A percentile compares a stretch with the other conserved stretches of the same genome.
Evolutionary conservation across 2,888 invertebrate species (phyloP).

Genomic region (Plebejus melissa): DNA sequence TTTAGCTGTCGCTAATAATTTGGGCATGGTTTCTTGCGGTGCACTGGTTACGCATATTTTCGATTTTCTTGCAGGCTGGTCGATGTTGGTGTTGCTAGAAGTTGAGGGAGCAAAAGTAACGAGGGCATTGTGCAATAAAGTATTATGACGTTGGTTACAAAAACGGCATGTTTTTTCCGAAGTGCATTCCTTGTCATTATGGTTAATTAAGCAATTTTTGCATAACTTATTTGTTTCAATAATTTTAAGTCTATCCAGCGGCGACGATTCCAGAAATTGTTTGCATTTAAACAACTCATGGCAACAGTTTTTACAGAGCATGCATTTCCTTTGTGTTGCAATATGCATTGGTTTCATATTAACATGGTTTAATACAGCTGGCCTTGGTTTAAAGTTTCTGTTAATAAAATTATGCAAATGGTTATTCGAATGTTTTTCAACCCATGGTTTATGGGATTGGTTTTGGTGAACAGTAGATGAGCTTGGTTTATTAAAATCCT

Average conservation of each 20-base stretch:
- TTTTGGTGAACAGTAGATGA: too few species aligned
- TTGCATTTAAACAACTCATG: slow-evolving; percentile 27
- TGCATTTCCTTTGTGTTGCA: neutral
- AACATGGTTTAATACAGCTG: slow-evolving; percentile 21
- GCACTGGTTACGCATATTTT: too few species aligned
- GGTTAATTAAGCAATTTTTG: slow-evolving; percentile 34
- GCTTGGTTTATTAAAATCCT: slow-evolving; percentile 10
- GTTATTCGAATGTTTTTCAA: too few species aligned
- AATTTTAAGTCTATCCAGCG: neutral
- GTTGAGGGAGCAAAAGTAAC: neutral
- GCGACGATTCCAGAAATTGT: slow-evolving; percentile 27
- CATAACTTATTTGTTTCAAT: slow-evolving; percentile 31
- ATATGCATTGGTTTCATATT: slow-evolving; percentile 19
- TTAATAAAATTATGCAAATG: too few species aligned
- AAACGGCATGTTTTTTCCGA: slow-evolving; percentile 32
- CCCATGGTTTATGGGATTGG: too few species aligned
- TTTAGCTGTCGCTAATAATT: too few species aligned
- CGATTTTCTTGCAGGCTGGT: too few species aligned
- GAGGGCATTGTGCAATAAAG: slow-evolving; percentile 33
- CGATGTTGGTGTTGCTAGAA: too few species aligned
- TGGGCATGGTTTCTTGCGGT: too few species aligned
- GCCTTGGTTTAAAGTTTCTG: neutral
- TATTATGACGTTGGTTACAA: slow-evolving; percentile 31
- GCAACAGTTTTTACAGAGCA: neutral
- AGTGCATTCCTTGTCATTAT: slow-evolving; percentile 34